Conservation (phyloP, 2,797 vertebrate species). For the Enteromius argenteus region DNA sequence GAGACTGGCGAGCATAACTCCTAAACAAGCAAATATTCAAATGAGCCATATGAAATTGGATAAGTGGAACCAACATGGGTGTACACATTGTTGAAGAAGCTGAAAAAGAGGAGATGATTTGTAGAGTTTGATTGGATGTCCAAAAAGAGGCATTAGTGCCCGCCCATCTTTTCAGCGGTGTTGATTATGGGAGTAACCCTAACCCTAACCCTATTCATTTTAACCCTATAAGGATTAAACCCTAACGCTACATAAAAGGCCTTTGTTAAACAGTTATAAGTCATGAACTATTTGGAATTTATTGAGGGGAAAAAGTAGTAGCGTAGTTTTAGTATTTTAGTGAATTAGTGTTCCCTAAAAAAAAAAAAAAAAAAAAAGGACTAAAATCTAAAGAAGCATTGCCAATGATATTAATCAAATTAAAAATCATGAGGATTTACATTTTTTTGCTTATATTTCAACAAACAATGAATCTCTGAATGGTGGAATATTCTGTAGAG, state of each 20-base stretch:
- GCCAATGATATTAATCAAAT: neutral
- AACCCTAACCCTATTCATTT: no score
- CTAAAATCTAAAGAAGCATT: neutral
- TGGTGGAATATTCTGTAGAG: neutral
- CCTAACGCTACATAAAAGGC: no score
- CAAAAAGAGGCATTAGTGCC: neutral
- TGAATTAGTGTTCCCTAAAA: no score
- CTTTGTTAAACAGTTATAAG: neutral
- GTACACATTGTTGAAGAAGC: neutral
- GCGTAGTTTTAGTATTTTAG: no score
- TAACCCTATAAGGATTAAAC: neutral
- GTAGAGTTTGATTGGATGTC: neutral
- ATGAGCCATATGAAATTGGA: neutral
- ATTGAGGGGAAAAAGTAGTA: no score
- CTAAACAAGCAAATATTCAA: slow-evolving; percentile 33
- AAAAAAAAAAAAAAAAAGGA: no score
- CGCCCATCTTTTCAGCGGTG: neutral
- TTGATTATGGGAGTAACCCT: neutral
- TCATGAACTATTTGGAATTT: no score
- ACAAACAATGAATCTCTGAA: neutral
- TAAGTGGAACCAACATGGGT: neutral
- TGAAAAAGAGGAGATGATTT: slow-evolving; percentile 7
- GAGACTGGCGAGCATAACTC: neutral
- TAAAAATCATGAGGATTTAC: no score
- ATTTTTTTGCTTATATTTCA: no score